Conservation (phyloP, 2,113 vertebrate genomes). For the Lycaon pictus region DNA sequence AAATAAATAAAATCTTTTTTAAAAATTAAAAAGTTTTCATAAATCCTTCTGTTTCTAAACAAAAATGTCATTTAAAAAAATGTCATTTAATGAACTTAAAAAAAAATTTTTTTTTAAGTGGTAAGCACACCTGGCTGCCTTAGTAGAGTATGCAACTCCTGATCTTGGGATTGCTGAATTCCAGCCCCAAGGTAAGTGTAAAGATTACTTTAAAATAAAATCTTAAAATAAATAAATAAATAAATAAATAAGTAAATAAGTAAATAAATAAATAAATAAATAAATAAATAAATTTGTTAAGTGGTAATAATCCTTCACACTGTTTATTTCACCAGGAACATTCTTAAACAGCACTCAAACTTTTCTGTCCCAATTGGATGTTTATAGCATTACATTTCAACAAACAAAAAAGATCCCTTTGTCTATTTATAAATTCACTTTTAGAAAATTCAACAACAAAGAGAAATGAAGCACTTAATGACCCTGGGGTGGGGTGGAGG, state of each 20-base stretch:
- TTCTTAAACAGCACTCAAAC: slow-evolving; percentile 42
- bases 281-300: not conserved
- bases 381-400: slow-evolving; percentile 15
- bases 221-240: not conserved
- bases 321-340: slow-evolving; percentile 53
- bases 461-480: slow-evolving; percentile 55
- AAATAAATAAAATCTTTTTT: too few species aligned
- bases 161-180: not conserved
- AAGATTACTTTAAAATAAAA: not conserved
- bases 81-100: not conserved
- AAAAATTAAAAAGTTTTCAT: not conserved
- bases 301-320: slow-evolving; percentile 29
- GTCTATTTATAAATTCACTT: slow-evolving; percentile 59
- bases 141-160: not conserved
- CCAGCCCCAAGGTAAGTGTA: not conserved
- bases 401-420: not conserved
- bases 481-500: not conserved
- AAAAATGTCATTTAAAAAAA: slow-evolving; percentile 56
- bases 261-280: not conserved
- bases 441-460: not conserved
- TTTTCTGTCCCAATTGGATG: slow-evolving; percentile 17
- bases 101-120: not conserved
- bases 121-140: not conserved
- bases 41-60: slow-evolving; percentile 58
- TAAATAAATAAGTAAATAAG: not conserved